These are phyloP conservation scores for Acrobasis consociella DNA, from an alignment of 2,888 invertebrate genomes.

Conservation along the genomic window DNA sequence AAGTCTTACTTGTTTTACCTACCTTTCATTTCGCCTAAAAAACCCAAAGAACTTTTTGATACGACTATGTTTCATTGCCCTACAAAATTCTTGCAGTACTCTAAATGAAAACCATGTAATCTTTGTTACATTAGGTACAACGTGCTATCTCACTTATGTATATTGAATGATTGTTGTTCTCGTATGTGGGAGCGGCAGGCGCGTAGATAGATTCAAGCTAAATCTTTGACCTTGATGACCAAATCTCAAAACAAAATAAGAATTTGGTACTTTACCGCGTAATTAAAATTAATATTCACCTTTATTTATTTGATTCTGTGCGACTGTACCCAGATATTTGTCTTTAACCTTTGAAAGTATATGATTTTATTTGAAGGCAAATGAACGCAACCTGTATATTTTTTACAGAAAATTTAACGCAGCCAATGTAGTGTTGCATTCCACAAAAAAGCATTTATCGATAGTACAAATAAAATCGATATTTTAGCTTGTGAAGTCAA, in stretches of 20 bases:
- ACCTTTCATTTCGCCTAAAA: neutral
- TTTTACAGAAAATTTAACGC: neutral
- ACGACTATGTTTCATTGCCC: constrained; percentile 3
- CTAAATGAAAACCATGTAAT: neutral
- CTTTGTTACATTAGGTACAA: no score
- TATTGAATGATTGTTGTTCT: constrained; percentile 2
- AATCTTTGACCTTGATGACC: constrained; percentile 22
- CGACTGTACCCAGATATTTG: no score
- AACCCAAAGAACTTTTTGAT: neutral
- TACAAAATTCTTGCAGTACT: neutral
- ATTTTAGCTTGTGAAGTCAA: neutral
- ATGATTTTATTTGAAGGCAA: neutral
- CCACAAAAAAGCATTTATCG: neutral
- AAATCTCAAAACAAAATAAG: neutral
- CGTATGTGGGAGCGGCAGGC: constrained; percentile 1
- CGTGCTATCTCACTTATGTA: neutral
- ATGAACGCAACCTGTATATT: neutral
- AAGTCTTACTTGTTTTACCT: neutral
- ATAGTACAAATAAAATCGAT: neutral
- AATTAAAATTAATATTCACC: no score
- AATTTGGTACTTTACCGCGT: no score
- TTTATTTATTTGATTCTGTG: no score
- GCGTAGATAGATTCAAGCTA: constrained; percentile 7
- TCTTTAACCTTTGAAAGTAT: no score
- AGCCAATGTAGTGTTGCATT: neutral